Evolutionary conservation across 2,797 vertebrate species (phyloP), one percentile per base, ranked within the genome.

Genomic region (Tamandua tetradactyla): DNA sequence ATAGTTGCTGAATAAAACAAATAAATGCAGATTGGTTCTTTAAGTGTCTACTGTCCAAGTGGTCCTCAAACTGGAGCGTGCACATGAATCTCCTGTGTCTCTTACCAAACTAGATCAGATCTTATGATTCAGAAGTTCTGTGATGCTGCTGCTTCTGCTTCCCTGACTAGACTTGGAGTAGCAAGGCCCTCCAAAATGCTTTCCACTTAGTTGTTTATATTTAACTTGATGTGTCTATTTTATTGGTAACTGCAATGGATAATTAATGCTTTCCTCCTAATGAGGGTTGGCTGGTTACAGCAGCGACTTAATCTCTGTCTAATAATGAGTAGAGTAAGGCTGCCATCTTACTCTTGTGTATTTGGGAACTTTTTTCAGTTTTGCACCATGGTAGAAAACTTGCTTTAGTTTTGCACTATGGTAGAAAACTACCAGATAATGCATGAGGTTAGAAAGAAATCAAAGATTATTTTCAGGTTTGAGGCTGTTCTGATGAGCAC

Each of bases 101-200:
- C 76, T 62, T 18, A 44, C 49, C n/a, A 74, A 74, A 78, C 72
- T 42, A n/a, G 22, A 59, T 8, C 3, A n/a, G n/a, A n/a, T n/a
- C n/a, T n/a, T 81, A 27, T 49, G 37, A 44, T 69, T 44, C 27
- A 13, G 37, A 12, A 30, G 35, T 64, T 30, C 30, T 0, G 11
- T 17, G 57, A 47, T 2, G 5, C 0, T 30, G 13, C 5, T 22
- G 2, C 7, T 37, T 78, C 72, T 14, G 23, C 22, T 12, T 22
- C 23, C 27, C 35, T 30, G 25, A 20, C 2, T 8, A 6, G 49
- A 61, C 62, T 84, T 3, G 12, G 49, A 71, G 30, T 10, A 17
- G 27, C 5, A 1, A 61, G 49, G 17, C 17, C 5, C 1, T 7
- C 37, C 4, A 66, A 1, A 11, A 1, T 0, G 3, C 4, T 7